These are phyloP conservation scores for Lithophane leautieri DNA, from an alignment of 2,888 invertebrate genomes.

Conservation along the genomic window DNA sequence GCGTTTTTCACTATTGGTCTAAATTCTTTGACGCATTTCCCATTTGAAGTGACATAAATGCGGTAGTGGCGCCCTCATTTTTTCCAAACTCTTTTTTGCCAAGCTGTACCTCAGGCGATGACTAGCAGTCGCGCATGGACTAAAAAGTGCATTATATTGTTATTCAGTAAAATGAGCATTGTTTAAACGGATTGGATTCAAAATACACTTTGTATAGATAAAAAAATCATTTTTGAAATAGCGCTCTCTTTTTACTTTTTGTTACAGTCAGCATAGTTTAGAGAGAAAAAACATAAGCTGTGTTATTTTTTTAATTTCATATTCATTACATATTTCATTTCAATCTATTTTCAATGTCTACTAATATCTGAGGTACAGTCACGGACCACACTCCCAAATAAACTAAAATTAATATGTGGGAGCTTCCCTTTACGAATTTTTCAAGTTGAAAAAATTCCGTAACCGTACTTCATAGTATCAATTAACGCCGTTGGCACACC, in stretches of 20 bases:
- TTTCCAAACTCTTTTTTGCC: too few species aligned
- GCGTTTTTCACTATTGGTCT: too few species aligned
- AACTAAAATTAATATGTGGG: background rate
- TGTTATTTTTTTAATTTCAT: constrained; percentile 7
- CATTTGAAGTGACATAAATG: too few species aligned
- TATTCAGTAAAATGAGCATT: background rate
- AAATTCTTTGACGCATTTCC: too few species aligned
- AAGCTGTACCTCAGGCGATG: too few species aligned
- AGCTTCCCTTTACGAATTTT: background rate
- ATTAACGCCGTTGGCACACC: constrained; percentile 24
- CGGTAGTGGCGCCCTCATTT: too few species aligned
- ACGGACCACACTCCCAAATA: constrained; percentile 13
- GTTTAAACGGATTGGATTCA: background rate
- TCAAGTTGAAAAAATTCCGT: constrained; percentile 25
- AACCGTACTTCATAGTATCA: constrained; percentile 46
- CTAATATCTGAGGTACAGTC: constrained; percentile 56
- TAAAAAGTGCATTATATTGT: background rate
- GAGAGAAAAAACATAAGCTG: too few species aligned
- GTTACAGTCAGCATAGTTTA: background rate
- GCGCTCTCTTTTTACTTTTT: background rate
- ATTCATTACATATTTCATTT: constrained; percentile 51
- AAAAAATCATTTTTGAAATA: background rate
- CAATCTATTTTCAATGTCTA: constrained; percentile 57
- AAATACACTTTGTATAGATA: background rate
- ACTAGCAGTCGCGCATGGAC: too few species aligned